Conservation (phyloP, 2,888 invertebrate species). For the Melitaea athalia region DNA sequence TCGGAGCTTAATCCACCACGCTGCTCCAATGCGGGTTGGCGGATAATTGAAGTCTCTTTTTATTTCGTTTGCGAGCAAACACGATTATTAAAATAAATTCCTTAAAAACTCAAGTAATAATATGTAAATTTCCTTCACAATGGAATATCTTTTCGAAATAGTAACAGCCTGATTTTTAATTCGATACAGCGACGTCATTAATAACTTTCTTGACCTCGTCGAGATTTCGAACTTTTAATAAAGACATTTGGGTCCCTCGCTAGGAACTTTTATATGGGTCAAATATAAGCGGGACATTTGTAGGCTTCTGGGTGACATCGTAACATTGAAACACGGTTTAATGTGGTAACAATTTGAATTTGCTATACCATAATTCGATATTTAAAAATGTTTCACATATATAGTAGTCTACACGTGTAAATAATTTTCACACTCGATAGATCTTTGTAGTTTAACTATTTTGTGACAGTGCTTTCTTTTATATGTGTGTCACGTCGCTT, state of each 20-base stretch:
- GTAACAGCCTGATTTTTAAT: conserved; percentile 17
- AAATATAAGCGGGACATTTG: conserved; percentile 10
- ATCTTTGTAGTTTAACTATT: too few species aligned
- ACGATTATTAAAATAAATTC: background rate
- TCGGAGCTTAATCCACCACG: too few species aligned
- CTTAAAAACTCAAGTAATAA: background rate
- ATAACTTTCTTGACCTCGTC: conserved; percentile 14
- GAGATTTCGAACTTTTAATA: conserved; percentile 31
- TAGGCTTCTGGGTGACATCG: background rate
- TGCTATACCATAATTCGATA: too few species aligned
- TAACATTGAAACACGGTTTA: background rate
- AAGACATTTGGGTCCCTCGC: conserved; percentile 25
- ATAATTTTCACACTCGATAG: too few species aligned
- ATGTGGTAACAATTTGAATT: too few species aligned
- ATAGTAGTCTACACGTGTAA: too few species aligned
- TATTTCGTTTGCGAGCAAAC: too few species aligned
- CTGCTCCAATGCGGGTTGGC: too few species aligned
- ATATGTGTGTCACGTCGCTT: too few species aligned
- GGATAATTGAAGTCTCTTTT: too few species aligned
- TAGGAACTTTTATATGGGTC: conserved; percentile 23
- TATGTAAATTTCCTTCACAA: background rate
- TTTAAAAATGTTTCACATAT: too few species aligned
- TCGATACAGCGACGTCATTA: conserved; percentile 17
- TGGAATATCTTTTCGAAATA: conserved; percentile 2
- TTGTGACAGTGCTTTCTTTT: too few species aligned